Conservation (phyloP, 2,888 invertebrate genomes). For the Drosophila lutescens region DNA sequence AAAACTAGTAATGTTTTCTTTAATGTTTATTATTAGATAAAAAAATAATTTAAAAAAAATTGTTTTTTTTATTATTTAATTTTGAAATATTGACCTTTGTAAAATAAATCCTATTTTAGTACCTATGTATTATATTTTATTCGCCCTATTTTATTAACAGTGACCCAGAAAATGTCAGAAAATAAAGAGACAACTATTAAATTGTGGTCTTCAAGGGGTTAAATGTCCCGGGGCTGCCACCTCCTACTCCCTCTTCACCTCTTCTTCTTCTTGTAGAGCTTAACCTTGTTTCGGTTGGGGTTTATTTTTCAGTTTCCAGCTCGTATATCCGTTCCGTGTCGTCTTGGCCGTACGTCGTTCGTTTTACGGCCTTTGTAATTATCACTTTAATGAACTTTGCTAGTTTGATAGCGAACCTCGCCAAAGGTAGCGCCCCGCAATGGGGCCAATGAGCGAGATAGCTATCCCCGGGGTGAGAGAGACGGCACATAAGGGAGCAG, state of each 20-base stretch:
- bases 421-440: conserved; percentile 47
- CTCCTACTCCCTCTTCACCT: background rate
- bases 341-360: conserved; percentile 30
- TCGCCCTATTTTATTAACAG: no score
- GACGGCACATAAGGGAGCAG: background rate
- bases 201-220: conserved; percentile 1
- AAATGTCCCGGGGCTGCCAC: conserved; percentile 5
- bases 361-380: conserved; percentile 73
- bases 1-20: no score
- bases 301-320: conserved; percentile 7
- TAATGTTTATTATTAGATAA: no score
- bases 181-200: background rate
- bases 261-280: no score
- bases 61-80: no score
- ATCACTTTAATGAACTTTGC: conserved; percentile 79
- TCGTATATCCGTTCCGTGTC: conserved; percentile 45
- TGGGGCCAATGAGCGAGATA: conserved; percentile 18
- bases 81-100: no score
- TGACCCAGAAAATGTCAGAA: no score
- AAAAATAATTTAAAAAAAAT: no score
- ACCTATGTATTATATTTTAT: background rate
- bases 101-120: no score
- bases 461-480: background rate
- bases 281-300: background rate
- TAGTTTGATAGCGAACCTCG: conserved; percentile 63